Evolutionary conservation across 2,888 invertebrate species (phyloP).

Genomic region (Hololepta plana): DNA sequence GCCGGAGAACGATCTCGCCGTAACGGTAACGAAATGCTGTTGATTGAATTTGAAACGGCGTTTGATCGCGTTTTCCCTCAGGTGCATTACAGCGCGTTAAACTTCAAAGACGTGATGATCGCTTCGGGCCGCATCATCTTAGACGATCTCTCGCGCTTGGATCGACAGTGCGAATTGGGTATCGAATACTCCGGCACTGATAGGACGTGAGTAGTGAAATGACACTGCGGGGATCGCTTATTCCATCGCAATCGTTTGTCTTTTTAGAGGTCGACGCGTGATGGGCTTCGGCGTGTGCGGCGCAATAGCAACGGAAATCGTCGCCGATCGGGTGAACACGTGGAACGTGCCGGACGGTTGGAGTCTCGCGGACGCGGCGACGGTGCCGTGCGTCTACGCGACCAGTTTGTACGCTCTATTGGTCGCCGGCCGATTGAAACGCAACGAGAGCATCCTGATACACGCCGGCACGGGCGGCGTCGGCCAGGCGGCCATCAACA

Average conservation of each 20-base stretch:
- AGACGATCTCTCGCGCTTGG: conserved; percentile 49
- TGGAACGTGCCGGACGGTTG: conserved; percentile 56
- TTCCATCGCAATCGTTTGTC: neutral
- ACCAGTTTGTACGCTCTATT: conserved; percentile 31
- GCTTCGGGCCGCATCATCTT: conserved; percentile 75
- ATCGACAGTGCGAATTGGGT: conserved; percentile 35
- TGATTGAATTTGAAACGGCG: too few species aligned
- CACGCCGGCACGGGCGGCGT: conserved; percentile 53
- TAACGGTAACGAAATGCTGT: too few species aligned
- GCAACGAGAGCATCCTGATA: conserved; percentile 28
- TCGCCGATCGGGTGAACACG: conserved; percentile 32
- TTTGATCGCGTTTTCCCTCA: too few species aligned
- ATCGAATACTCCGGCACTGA: conserved; percentile 36
- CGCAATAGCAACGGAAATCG: conserved; percentile 41
- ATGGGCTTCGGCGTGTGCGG: conserved; percentile 44
- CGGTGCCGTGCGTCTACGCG: conserved; percentile 57
- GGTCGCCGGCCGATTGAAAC: conserved; percentile 19
- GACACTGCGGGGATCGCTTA: conserved; percentile 21
- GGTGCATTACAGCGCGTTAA: conserved; percentile 63
- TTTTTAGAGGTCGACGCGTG: conserved; percentile 35
- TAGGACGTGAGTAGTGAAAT: conserved; percentile 22
- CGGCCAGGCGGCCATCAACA: conserved; percentile 60
- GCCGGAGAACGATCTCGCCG: too few species aligned
- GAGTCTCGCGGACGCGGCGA: conserved; percentile 56
- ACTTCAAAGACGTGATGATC: conserved; percentile 88